Conservation (phyloP, 2,113 vertebrate genomes). For the Triplophysa siluroides region DNA sequence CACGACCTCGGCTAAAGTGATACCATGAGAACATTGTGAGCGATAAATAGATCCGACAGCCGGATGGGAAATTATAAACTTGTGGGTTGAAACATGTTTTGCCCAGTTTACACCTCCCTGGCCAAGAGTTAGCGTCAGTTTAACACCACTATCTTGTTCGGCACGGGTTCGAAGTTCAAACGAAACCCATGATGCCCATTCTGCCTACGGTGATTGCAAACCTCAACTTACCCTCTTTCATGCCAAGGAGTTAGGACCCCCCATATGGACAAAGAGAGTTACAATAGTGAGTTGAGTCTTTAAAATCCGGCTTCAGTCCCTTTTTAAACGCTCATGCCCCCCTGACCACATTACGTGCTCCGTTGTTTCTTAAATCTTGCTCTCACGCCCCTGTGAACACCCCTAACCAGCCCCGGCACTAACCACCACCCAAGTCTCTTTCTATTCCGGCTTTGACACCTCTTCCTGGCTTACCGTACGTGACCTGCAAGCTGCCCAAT, state of each 20-base stretch:
- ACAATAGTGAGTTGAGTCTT: slow-evolving; percentile 67
- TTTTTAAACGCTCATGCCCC: slow-evolving; percentile 77
- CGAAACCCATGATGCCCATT: too few relatives aligned
- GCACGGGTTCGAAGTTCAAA: slow-evolving; percentile 74
- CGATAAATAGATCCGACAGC: slow-evolving; percentile 29
- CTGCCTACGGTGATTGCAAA: too few relatives aligned
- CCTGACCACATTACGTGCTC: slow-evolving; percentile 75
- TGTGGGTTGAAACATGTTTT: slow-evolving; percentile 68
- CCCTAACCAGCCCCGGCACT: slow-evolving; percentile 54
- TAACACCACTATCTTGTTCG: slow-evolving; percentile 77
- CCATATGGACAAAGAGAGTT: slow-evolving; percentile 61
- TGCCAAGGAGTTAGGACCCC: slow-evolving; percentile 83
- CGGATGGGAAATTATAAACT: slow-evolving; percentile 55
- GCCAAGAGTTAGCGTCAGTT: slow-evolving; percentile 62
- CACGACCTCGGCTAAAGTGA: not conserved
- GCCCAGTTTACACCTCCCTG: slow-evolving; percentile 68
- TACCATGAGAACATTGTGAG: slow-evolving; percentile 39
- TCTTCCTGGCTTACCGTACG: too few relatives aligned
- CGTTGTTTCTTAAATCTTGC: slow-evolving; percentile 76
- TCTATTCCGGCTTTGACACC: slow-evolving; percentile 75
- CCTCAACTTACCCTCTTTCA: too few relatives aligned
- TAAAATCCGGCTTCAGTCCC: slow-evolving; percentile 67
- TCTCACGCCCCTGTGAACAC: too few relatives aligned
- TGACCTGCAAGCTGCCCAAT: too few relatives aligned
- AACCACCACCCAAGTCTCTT: slow-evolving; percentile 81